Conservation (phyloP, 2,797 vertebrate genomes). For the Hoplostethus atlanticus region DNA sequence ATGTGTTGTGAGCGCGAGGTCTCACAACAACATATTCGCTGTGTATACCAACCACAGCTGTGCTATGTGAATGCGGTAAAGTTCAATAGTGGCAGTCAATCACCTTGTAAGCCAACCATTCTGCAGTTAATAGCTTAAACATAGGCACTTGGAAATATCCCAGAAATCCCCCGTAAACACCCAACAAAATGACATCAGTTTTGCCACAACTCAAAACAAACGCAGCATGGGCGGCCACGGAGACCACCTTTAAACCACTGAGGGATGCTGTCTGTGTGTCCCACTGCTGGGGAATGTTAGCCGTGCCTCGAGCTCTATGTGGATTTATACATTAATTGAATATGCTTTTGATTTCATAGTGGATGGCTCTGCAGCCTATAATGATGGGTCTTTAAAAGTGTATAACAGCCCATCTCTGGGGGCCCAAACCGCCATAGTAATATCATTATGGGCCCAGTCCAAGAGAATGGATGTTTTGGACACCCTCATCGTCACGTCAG, state of each 20-base stretch:
- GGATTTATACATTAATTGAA: constrained; percentile 41
- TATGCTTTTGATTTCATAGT: constrained; percentile 59
- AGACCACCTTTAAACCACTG: not conserved
- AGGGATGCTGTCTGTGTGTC: not conserved
- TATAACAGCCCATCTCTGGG: constrained; percentile 54
- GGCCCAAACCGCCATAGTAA: constrained; percentile 41
- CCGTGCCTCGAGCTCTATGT: constrained; percentile 5
- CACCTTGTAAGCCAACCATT: not conserved
- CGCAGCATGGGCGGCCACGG: not conserved
- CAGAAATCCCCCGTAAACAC: constrained; percentile 45
- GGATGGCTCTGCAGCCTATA: constrained; percentile 33
- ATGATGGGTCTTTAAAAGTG: constrained; percentile 54
- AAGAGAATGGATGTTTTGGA: constrained; percentile 41
- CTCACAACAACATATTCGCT: not conserved
- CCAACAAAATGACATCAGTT: constrained; percentile 56
- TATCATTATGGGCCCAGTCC: constrained; percentile 48
- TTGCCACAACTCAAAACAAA: constrained; percentile 15
- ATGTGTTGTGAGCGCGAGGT: constrained; percentile 22
- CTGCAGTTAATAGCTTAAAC: constrained; percentile 35
- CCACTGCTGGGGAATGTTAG: constrained; percentile 29
- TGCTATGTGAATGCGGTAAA: not conserved
- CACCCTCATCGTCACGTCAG: constrained; percentile 37
- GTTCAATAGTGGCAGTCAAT: constrained; percentile 13
- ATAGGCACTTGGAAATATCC: constrained; percentile 36
- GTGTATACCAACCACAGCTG: constrained; percentile 2